phyloP scores from a whole-genome alignment of 2,797 vertebrate species.

The Rhadinocentrus ornatus region DNA sequence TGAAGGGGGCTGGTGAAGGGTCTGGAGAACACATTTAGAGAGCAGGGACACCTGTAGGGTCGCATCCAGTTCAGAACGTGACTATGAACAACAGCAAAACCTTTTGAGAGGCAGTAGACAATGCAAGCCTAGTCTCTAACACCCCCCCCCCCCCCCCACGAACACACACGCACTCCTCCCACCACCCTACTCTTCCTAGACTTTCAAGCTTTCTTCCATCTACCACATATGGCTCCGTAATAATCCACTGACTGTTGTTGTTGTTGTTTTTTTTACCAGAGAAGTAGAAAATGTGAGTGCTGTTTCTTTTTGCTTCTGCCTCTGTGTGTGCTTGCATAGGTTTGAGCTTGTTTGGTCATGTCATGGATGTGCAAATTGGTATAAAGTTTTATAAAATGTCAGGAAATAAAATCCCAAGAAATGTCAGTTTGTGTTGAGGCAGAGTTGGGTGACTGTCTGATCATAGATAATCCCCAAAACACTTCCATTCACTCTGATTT shows the following conservation, averaged over 20 bases:
- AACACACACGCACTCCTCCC: too few relatives aligned
- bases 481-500: conserved; percentile 62
- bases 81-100: conserved; percentile 75
- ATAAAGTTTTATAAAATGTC: conserved; percentile 50
- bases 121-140: conserved; percentile 59
- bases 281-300: conserved; percentile 38
- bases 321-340: conserved; percentile 14
- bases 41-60: conserved; percentile 93
- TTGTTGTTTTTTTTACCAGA: conserved; percentile 32
- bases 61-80: conserved; percentile 84
- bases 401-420: conserved; percentile 54
- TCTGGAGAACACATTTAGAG: conserved; percentile 89
- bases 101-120: conserved; percentile 73
- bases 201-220: conserved; percentile 48
- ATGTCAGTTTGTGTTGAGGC: conserved; percentile 57
- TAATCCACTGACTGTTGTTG: conserved; percentile 44
- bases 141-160: conserved; percentile 19
- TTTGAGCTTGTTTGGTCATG: conserved; percentile 37
- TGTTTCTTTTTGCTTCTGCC: conserved; percentile 22
- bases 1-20: conserved; percentile 85
- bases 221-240: conserved; percentile 49
- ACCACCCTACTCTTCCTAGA: conserved; percentile 23
- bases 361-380: conserved; percentile 34
- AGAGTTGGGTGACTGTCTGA: conserved; percentile 53
- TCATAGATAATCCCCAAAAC: conserved; percentile 67